These are phyloP conservation scores for Scylla paramamosain DNA, from an alignment of 1,140 invertebrate species.

Conservation along the genomic window DNA sequence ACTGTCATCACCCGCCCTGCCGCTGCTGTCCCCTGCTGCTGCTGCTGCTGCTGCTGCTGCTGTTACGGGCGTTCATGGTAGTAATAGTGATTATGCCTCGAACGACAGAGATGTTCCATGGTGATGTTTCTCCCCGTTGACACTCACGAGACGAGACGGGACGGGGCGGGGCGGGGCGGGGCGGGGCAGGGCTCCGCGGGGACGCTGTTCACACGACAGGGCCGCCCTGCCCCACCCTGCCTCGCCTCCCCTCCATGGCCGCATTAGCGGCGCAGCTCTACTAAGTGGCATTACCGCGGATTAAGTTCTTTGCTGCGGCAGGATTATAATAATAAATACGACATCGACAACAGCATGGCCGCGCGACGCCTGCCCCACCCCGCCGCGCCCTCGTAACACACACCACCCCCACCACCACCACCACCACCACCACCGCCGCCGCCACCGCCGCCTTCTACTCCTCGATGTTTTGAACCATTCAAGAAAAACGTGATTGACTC, in stretches of 20 bases:
- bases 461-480: not conserved
- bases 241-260: conserved; percentile 5
- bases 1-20: not conserved
- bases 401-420: no score
- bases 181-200: not conserved
- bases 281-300: conserved; percentile 58
- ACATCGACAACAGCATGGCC: not conserved
- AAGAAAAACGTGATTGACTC: not conserved
- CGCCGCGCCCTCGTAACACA: not conserved
- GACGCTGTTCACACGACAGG: conserved; percentile 43
- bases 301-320: conserved; percentile 56
- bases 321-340: conserved; percentile 58
- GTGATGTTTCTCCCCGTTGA: not conserved
- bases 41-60: not conserved
- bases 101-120: no score
- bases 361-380: not conserved
- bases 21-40: not conserved
- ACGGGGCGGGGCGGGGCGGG: no score
- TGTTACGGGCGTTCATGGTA: no score
- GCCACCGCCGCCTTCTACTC: no score
- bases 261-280: not conserved
- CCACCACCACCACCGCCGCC: no score
- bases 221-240: conserved; percentile 5
- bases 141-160: not conserved
- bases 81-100: no score